Evolutionary conservation across 2,113 vertebrate species (phyloP), one percentile per base, ranked within the genome.

Genomic region (Tonatia bakeri): DNA sequence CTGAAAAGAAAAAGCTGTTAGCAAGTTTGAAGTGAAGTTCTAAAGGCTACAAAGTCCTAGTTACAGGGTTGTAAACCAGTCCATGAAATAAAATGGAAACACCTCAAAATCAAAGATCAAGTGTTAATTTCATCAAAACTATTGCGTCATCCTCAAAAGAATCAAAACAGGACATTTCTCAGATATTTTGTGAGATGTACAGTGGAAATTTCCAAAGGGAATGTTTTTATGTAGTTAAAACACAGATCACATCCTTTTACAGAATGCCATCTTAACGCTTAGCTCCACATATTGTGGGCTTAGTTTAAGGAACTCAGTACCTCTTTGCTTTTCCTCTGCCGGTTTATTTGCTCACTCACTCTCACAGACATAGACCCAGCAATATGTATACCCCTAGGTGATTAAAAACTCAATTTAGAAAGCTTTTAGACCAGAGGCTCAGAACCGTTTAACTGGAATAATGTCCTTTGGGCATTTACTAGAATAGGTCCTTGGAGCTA

Each of bases 141-240:
- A 4, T 33, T 84, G 59, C 5, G 22, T 26, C 9, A 64, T 22
- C 50, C 50, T 88, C n/a, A 61, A 13, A 88, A 45, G 45, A 93
- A 65, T 73, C 33, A 64, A 89, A 24, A 96, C 86, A 33, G 73
- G n/a, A 84, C 50, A 70, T 50, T 59, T 87, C 73, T 83, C 54
- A 70, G 31, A 85, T 64, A 70, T 86, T 96, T 96, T 96, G 38
- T 92, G 70, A 92, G 59, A 84, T 87, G 56, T 50, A 65, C 28
- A 80, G 11, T 92, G 56, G 76, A 92, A 92, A 70, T 92, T 92
- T 95, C 86, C 89, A 92, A 90, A 92, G 85, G 61, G 88, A 94
- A 33, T 94, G 26, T 69, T 87, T 87, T 84, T 70, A 22, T 83
- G 16, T 88, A 67, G 56, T 36, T 28, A 56, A 38, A 50, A 20